phyloP scores from a whole-genome alignment of 2,888 invertebrate species.

The Baccha elongata region DNA sequence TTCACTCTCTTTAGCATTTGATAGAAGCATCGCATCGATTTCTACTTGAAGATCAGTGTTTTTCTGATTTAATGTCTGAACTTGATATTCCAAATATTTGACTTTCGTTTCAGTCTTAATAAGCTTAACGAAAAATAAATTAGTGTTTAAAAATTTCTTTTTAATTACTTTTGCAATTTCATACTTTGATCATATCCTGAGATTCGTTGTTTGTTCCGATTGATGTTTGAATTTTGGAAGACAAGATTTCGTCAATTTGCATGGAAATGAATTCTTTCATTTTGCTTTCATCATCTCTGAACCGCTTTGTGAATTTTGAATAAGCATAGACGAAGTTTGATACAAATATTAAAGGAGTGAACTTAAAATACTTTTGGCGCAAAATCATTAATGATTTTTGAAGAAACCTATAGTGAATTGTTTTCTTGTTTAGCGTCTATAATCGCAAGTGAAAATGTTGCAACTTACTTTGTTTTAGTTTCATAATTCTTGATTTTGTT shows the following conservation, averaged over 20 bases:
- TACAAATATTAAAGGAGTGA: slow-evolving; percentile 81
- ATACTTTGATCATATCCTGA: slow-evolving; percentile 76
- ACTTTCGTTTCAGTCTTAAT: slow-evolving; percentile 80
- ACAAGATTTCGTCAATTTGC: slow-evolving; percentile 71
- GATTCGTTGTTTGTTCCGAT: slow-evolving; percentile 68
- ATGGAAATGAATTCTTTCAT: slow-evolving; percentile 40
- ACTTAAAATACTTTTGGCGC: slow-evolving; percentile 80
- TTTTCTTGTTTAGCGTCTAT: too few relatives aligned
- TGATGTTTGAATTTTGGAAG: slow-evolving; percentile 70
- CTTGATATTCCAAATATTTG: slow-evolving; percentile 78
- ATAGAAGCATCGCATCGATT: slow-evolving; percentile 77
- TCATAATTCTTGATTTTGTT: slow-evolving; percentile 76
- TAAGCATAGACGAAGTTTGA: slow-evolving; percentile 80
- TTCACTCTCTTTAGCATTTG: slow-evolving; percentile 78
- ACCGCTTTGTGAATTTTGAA: slow-evolving; percentile 76
- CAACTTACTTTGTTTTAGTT: slow-evolving; percentile 79
- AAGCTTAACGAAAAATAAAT: slow-evolving; percentile 74
- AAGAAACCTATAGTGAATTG: slow-evolving; percentile 45
- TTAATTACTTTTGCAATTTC: not conserved
- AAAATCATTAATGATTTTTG: slow-evolving; percentile 48
- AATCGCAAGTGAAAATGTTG: not conserved
- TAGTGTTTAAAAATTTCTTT: not conserved
- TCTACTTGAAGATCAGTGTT: slow-evolving; percentile 77
- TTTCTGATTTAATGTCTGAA: slow-evolving; percentile 76
- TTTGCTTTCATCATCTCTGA: slow-evolving; percentile 47